These are phyloP conservation scores for Cyclophora albipunctata DNA, from an alignment of 2,888 invertebrate genomes.

Conservation along the genomic window DNA sequence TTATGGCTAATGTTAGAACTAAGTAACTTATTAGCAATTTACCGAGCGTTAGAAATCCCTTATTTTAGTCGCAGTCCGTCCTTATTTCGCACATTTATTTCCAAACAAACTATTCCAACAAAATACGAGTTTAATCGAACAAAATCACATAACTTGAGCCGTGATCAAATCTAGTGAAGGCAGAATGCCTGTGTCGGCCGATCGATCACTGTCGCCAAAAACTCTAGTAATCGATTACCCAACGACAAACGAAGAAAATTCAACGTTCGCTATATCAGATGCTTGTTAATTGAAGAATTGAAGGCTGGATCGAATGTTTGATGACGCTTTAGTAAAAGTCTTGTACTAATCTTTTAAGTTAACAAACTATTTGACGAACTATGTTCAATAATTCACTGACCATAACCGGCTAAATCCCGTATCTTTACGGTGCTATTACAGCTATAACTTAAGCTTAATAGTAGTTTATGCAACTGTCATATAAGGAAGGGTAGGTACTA, in stretches of 20 bases:
- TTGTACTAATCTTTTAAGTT: not conserved
- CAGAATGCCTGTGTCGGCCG: slow-evolving; percentile 38
- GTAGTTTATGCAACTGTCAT: no score
- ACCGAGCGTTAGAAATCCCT: no score
- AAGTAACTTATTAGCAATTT: not conserved
- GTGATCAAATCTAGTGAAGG: slow-evolving; percentile 38
- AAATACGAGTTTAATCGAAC: no score
- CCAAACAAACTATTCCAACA: no score
- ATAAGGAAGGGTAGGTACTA: no score
- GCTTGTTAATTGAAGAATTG: slow-evolving; percentile 4
- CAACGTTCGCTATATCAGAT: slow-evolving; percentile 7
- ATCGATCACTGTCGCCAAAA: slow-evolving; percentile 61
- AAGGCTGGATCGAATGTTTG: not conserved
- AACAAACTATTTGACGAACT: not conserved
- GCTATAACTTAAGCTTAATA: no score
- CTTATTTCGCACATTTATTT: no score
- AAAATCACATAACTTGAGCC: slow-evolving; percentile 13
- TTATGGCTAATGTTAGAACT: not conserved
- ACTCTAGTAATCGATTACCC: slow-evolving; percentile 54
- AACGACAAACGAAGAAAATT: slow-evolving; percentile 10
- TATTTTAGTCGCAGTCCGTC: no score
- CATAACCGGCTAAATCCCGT: no score
- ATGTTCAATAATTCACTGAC: no score
- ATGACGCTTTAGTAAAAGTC: not conserved
- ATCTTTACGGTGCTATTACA: no score